Conservation (phyloP, 2,888 invertebrate genomes). For the Cryptus armator region DNA sequence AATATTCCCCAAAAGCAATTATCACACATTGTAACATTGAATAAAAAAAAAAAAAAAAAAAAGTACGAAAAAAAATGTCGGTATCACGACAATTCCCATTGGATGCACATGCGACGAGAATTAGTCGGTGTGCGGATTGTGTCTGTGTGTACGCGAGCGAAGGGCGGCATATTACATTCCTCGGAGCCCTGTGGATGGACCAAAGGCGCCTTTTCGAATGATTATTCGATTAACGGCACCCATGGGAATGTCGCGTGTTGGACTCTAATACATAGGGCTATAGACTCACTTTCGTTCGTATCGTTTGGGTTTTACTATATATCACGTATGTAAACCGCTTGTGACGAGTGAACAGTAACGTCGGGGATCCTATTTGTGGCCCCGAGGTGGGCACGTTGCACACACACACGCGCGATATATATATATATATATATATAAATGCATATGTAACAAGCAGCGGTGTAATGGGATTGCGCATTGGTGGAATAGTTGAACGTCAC, state of each 20-base stretch:
- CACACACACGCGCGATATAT: neutral
- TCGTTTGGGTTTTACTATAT: neutral
- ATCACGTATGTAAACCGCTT: slow-evolving; percentile 48
- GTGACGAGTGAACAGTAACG: slow-evolving; percentile 40
- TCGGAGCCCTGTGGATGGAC: slow-evolving; percentile 24
- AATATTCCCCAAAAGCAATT: neutral
- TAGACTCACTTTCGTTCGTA: neutral
- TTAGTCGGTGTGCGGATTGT: slow-evolving; percentile 7
- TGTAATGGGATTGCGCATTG: slow-evolving; percentile 53
- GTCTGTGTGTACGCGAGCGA: slow-evolving; percentile 18
- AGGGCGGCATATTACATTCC: neutral
- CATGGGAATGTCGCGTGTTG: slow-evolving; percentile 55
- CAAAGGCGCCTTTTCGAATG: slow-evolving; percentile 47
- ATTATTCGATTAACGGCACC: slow-evolving; percentile 63
- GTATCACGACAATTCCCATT: slow-evolving; percentile 23
- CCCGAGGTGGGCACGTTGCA: neutral
- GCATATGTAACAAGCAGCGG: too few relatives aligned
- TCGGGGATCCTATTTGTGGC: slow-evolving; percentile 50
- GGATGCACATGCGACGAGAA: slow-evolving; percentile 27
- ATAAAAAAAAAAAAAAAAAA: slow-evolving; percentile 16
- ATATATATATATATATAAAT: too few relatives aligned
- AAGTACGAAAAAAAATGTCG: slow-evolving; percentile 19
- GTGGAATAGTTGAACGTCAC: slow-evolving; percentile 40
- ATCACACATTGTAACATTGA: slow-evolving; percentile 11
- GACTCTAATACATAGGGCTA: neutral